phyloP scores from a whole-genome alignment of 2,888 invertebrate genomes.

The Acrocyrtus sp. region DNA sequence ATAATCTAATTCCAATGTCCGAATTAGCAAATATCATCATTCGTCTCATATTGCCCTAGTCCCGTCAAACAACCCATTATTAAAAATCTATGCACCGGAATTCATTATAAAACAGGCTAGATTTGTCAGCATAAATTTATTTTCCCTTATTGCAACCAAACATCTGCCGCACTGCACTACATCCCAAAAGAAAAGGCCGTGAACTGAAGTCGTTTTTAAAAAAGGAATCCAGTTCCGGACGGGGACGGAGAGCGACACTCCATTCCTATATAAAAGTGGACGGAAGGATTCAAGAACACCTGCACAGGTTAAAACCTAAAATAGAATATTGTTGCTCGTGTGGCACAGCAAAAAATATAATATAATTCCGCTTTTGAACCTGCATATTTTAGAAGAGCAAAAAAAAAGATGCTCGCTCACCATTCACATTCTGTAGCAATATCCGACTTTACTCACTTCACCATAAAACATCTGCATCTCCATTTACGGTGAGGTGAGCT shows the following conservation, averaged over 20 bases:
- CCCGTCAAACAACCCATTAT: background rate
- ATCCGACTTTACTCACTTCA: background rate
- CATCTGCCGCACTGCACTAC: constrained; percentile 20
- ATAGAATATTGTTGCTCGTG: constrained; percentile 38
- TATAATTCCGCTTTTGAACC: constrained; percentile 13
- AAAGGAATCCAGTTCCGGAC: constrained; percentile 47
- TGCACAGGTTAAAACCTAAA: constrained; percentile 52
- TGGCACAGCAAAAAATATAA: background rate
- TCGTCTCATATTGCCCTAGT: background rate
- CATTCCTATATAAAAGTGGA: constrained; percentile 9
- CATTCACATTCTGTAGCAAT: constrained; percentile 17
- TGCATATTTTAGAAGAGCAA: constrained; percentile 34
- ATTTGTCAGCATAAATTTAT: constrained; percentile 19
- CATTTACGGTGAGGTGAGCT: background rate
- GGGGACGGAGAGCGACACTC: constrained; percentile 31
- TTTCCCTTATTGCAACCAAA: constrained; percentile 4
- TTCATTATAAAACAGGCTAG: constrained; percentile 24
- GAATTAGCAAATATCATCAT: too few species aligned
- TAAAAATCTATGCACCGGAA: constrained; percentile 29
- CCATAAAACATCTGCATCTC: constrained; percentile 33
- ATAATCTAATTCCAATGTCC: too few species aligned
- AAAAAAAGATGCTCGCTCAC: too few species aligned
- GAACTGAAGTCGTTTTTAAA: constrained; percentile 11
- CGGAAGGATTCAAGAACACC: constrained; percentile 57
- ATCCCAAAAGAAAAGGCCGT: background rate